Base-by-base conservation (phyloP, 2,888 invertebrate genomes). In the Bembecia ichneumoniformis region DNA sequence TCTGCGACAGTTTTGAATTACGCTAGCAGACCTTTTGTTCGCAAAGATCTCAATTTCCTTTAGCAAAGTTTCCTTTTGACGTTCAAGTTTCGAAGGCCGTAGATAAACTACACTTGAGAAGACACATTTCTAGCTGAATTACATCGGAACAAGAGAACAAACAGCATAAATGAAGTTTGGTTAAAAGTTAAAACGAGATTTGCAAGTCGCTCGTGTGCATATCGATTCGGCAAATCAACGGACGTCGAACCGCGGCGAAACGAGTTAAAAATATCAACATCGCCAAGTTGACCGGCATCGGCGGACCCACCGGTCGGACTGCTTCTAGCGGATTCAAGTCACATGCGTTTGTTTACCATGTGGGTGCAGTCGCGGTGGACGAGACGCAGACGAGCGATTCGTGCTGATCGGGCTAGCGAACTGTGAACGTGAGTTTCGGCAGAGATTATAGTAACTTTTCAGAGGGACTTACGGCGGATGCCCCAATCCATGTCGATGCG, bases 321-420 rank as follows among this genome's bases (percentile, higher is more conserved):
- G 76, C 77, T 82, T 70, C 56, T 66, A 60, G 62, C 66, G 59
- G 71, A 62, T 9, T 28, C 9, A 66, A 60, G 71, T 68, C 86
- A 83, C 86, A 84, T 86, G 84, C 80, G 82, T 86, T 84, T 87
- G 86, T 87, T 87, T 87, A 87, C 86, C 79, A 84, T 78, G 72
- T 68, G 56, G 64, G 61, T 65, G 73, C 74, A 74, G 76, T 74
- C 71, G 58, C 62, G 59, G 59, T 57, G 28, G 28, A 7, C 49
- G 52, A 43, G 15, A 47, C 51, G 49, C 49, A n/a, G 40, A 40
- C 14, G 4, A 48, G 47, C 40, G 5, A n/a, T 40, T 14, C 28
- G 28, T 28, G 2, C 28, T 7, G 49, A 52, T 43, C 52, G 64
- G 55, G 54, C 59, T 47, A 54, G 53, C 49, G 53, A 59, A 52